Evolutionary conservation across 2,113 vertebrate genomes (phyloP).

Genomic region (Coreoperca whiteheadi): DNA sequence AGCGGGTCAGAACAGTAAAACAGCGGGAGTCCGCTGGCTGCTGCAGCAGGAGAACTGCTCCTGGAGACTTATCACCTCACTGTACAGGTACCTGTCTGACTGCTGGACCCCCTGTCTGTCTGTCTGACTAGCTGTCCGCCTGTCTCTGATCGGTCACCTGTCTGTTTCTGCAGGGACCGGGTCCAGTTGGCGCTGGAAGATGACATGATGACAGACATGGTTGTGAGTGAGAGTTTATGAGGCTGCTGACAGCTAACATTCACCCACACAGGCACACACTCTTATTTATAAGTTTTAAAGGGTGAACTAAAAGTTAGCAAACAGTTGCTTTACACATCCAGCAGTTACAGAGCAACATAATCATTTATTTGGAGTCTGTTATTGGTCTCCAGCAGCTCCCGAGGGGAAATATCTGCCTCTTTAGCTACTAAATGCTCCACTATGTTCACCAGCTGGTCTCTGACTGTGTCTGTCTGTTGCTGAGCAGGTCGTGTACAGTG

Average conservation of each 20-base stretch:
- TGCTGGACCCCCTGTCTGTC: not conserved
- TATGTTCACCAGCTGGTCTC: too few species aligned
- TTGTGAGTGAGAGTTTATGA: constrained; percentile 84
- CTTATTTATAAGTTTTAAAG: not conserved
- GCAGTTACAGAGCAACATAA: too few species aligned
- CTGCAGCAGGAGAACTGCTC: constrained; percentile 96
- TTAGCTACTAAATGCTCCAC: too few species aligned
- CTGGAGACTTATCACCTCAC: constrained; percentile 93
- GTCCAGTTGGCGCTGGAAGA: constrained; percentile 91
- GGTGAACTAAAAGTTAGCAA: not conserved
- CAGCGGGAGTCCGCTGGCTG: constrained; percentile 94
- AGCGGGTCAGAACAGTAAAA: constrained; percentile 94
- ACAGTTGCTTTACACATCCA: too few species aligned
- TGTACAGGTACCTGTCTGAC: constrained; percentile 88
- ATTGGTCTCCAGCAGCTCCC: too few species aligned
- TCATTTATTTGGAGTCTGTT: too few species aligned
- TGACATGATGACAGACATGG: constrained; percentile 88
- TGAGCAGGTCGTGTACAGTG: too few species aligned
- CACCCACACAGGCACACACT: not conserved
- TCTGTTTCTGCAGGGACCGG: constrained; percentile 87
- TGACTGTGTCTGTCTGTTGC: too few species aligned
- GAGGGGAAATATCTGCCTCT: too few species aligned
- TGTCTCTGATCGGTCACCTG: not conserved
- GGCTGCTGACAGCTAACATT: not conserved
- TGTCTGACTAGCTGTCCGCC: not conserved